Evolutionary conservation across 2,888 invertebrate genomes (phyloP).

Genomic region (Steromphala cineraria): DNA sequence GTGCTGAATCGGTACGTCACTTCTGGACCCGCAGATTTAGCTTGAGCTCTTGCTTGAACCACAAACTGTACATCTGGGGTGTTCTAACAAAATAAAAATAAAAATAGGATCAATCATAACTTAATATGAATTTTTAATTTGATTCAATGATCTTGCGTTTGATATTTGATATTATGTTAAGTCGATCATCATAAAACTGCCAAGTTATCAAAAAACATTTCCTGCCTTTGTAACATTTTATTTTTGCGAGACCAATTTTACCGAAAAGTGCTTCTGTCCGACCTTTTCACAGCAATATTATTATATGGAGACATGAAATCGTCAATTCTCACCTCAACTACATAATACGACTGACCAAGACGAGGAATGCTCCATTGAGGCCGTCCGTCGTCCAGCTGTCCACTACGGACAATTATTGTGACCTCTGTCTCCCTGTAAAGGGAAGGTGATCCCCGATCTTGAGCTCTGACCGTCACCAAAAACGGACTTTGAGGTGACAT

Average conservation of each 20-base stretch:
- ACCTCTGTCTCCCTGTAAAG: slow-evolving; percentile 53
- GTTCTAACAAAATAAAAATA: slow-evolving; percentile 26
- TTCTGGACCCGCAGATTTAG: slow-evolving; percentile 37
- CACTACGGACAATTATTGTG: slow-evolving; percentile 77
- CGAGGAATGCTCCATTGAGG: slow-evolving; percentile 41
- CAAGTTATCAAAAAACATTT: too few relatives aligned
- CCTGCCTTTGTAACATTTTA: too few relatives aligned
- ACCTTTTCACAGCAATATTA: too few relatives aligned
- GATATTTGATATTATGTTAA: too few relatives aligned
- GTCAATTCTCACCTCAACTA: slow-evolving; percentile 33
- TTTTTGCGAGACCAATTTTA: too few relatives aligned
- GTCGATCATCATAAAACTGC: too few relatives aligned
- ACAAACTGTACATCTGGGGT: slow-evolving; percentile 27
- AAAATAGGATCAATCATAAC: neutral
- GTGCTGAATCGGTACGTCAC: slow-evolving; percentile 76
- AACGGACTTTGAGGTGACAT: slow-evolving; percentile 18
- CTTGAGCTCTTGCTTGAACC: slow-evolving; percentile 34
- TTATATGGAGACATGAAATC: too few relatives aligned
- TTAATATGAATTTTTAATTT: too few relatives aligned
- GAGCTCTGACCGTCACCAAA: slow-evolving; percentile 37
- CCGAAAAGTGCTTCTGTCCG: too few relatives aligned
- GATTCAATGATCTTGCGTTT: too few relatives aligned
- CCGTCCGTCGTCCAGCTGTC: slow-evolving; percentile 56
- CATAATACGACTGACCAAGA: slow-evolving; percentile 11
- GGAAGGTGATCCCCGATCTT: slow-evolving; percentile 52